These are phyloP conservation scores for Myotis lucifugus DNA, from an alignment of 2,113 vertebrate species.

Conservation along the genomic window DNA sequence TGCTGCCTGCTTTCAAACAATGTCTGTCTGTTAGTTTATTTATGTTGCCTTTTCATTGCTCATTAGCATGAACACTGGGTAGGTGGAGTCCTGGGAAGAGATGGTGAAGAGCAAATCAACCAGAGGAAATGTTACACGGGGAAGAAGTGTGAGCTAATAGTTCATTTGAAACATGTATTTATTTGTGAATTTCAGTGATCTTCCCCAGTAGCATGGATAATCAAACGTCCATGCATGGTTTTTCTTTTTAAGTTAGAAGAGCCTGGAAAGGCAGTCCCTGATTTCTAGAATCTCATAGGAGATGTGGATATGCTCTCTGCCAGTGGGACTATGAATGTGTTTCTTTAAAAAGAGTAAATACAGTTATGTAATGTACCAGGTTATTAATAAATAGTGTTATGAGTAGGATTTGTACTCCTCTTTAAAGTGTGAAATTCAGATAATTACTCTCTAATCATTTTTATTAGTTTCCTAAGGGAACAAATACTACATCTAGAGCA, in stretches of 20 bases:
- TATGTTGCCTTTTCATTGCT: neutral
- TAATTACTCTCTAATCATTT: constrained; percentile 66
- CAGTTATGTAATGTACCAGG: neutral
- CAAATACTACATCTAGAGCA: neutral
- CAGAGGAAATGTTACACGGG: neutral
- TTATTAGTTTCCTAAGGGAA: constrained; percentile 48
- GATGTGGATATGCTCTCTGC: neutral
- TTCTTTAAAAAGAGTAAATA: constrained; percentile 9
- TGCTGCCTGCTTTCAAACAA: constrained; percentile 27
- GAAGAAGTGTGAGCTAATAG: constrained; percentile 40
- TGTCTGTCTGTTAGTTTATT: neutral
- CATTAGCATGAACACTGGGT: neutral
- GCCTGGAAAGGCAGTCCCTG: neutral
- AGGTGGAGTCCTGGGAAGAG: constrained; percentile 23
- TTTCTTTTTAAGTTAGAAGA: constrained; percentile 26
- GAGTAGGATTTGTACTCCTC: neutral
- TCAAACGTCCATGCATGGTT: neutral
- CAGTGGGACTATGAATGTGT: neutral
- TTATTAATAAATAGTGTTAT: constrained; percentile 17
- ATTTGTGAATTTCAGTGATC: constrained; percentile 32
- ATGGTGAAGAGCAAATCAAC: constrained; percentile 40
- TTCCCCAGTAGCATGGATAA: neutral
- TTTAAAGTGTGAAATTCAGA: constrained; percentile 57
- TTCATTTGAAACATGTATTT: constrained; percentile 19
- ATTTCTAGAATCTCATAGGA: constrained; percentile 32